Evolutionary conservation across 2,888 invertebrate species (phyloP), one percentile per base, ranked within the genome.

Genomic region (Diplazon laetatorius): DNA sequence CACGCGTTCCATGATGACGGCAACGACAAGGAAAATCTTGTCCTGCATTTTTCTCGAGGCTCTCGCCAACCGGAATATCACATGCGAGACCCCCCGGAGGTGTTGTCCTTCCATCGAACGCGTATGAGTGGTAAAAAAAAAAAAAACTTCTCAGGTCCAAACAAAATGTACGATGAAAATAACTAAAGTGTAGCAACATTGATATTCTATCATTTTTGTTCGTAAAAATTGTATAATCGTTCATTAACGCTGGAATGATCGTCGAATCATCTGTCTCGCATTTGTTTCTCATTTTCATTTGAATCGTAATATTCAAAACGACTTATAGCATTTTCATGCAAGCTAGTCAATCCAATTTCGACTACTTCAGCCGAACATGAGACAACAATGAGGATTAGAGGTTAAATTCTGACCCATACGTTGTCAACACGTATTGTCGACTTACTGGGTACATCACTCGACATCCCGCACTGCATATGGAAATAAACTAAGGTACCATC

Each of bases 61-160:
- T 55, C 55, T 68, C 70, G 52, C n/a, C n/a, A 80, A 39, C 65
- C 66, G 46, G 44, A 78, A 82, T 80, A 78, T 81, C 76, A 46
- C 76, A 81, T 75, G 74, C 73, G 72, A 73, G 70, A n/a, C 68
- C 68, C 57, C 6, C 16, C 48, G 44, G 57, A 25, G 62, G 50
- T 37, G 48, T 57, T 63, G 18, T 48, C 66, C 9, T 30, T 60
- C 70, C 42, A 60, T 74, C 42, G 48, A 39, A 30, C 48, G 55
- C 4, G n/a, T 16, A 6, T 30, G 30, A 55, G 55, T 55, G 30
- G 30, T 1, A 55, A n/a, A n/a, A n/a, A n/a, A n/a, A n/a, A n/a
- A n/a, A n/a, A n/a, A n/a, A n/a, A n/a, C n/a, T n/a, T n/a, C n/a
- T n/a, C n/a, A n/a, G n/a, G n/a, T n/a, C n/a, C n/a, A n/a, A n/a